Base-by-base conservation (phyloP, 2,888 invertebrate species). In the Embidobia sp. region DNA sequence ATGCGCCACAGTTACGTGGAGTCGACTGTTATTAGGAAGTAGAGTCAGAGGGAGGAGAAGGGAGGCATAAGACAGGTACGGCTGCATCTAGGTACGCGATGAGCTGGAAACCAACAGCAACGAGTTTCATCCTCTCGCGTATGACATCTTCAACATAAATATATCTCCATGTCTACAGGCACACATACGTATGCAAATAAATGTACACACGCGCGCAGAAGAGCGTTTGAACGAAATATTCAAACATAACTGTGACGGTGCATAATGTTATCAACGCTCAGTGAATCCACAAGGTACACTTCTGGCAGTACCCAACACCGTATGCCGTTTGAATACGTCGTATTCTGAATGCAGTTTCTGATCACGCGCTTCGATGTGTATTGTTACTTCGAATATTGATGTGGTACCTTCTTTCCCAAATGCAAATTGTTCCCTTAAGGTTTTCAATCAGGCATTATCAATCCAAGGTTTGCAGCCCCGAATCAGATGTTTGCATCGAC, bases 241-340 rank as follows among this genome's bases (percentile, higher is more conserved):
- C 64, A 53, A 66, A 66, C 64, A 53, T 53, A 51, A 66, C 64
- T 53, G 53, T 66, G 51, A 49, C 53, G 53, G 35, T 44, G 64
- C 53, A 66, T 66, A 66, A 66, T 53, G 64, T 66, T 66, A 66
- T 66, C 51, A 66, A 51, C 64, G 64, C 53, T 66, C 53, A 11
- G 64, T 44, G 64, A 66, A 66, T 66, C 53, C 44, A 53, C 44
- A 44, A 66, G 64, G 29, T 44, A 66, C 44, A 53, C 42, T 42
- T 66, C 53, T 33, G 33, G 31, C 44, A 13, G n/a, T 51, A 37
- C 55, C 67, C 57, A 67, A 40, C 48, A 48, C 55, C 33, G 19
- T 53, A 26, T 27, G 67, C 40, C 37, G 35, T 57, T 67, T 46
- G 67, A 67, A 67, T 59, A 59, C 13, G 16, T 51, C 51, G 51